Evolutionary conservation across 2,797 vertebrate species (phyloP).

Genomic region (Pseudochromis fuscus): DNA sequence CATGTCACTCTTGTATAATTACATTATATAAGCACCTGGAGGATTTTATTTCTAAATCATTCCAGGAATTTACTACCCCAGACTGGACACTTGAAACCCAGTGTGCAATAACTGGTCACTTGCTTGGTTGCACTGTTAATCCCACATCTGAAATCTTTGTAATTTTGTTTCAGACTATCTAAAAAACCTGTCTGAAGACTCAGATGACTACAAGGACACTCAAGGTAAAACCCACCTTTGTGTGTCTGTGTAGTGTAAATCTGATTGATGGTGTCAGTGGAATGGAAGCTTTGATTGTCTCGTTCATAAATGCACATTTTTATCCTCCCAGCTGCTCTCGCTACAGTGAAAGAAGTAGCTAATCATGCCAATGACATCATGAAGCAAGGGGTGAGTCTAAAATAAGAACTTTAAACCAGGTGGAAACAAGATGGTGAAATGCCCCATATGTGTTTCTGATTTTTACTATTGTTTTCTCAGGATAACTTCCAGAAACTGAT

Average conservation of each 20-base stretch:
- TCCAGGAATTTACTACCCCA: conserved; percentile 56
- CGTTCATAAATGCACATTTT: conserved; percentile 2
- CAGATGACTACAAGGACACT: conserved; percentile 92
- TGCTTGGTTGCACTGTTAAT: conserved; percentile 6
- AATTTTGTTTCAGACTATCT: conserved; percentile 90
- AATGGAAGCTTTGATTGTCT: not conserved
- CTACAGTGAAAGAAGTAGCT: conserved; percentile 94
- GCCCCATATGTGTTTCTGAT: conserved; percentile 1
- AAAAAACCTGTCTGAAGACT: conserved; percentile 92
- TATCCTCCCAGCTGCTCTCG: conserved; percentile 89
- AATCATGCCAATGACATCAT: conserved; percentile 98
- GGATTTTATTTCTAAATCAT: conserved; percentile 54
- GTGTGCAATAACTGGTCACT: not conserved
- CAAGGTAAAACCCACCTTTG: conserved; percentile 85
- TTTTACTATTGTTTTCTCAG: conserved; percentile 70
- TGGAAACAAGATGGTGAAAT: not conserved
- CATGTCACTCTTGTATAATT: conserved; percentile 55
- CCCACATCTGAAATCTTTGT: conserved; percentile 6
- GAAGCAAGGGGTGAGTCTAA: conserved; percentile 93
- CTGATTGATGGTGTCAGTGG: not conserved
- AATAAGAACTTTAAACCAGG: not conserved
- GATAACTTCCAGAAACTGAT: conserved; percentile 98
- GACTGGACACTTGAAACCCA: conserved; percentile 22
- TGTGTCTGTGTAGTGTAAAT: not conserved
- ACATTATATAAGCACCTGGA: conserved; percentile 63